Evolutionary conservation across 1,140 invertebrate genomes (phyloP).

Genomic region (Drosophila insularis): DNA sequence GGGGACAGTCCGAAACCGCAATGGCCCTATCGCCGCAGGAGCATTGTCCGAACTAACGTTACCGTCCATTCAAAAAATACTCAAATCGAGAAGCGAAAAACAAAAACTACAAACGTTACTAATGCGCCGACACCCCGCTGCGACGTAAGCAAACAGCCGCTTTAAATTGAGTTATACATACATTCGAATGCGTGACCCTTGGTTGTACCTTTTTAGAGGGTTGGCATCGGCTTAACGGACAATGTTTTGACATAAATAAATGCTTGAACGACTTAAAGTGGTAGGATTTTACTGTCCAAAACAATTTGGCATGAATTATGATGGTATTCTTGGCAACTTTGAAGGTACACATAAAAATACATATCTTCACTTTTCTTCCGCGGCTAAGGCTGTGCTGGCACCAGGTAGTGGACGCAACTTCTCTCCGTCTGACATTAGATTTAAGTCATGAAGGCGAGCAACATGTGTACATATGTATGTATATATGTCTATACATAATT

Average conservation of each 20-base stretch:
- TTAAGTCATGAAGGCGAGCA: too few species aligned
- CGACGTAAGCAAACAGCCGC: conserved; percentile 66
- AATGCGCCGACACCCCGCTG: conserved; percentile 74
- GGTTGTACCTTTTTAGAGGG: conserved; percentile 38
- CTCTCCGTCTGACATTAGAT: too few species aligned
- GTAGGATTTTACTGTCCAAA: conserved; percentile 67
- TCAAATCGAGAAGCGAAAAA: conserved; percentile 35
- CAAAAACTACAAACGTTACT: conserved; percentile 58
- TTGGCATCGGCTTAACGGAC: conserved; percentile 59
- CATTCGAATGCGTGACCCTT: conserved; percentile 58
- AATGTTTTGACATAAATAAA: conserved; percentile 80
- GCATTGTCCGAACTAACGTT: conserved; percentile 36
- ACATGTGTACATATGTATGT: too few species aligned
- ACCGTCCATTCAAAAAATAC: conserved; percentile 49
- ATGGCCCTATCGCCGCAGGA: conserved; percentile 61
- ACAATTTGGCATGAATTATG: conserved; percentile 74
- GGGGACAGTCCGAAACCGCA: conserved; percentile 56
- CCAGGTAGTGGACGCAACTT: too few species aligned
- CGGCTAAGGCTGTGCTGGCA: not conserved
- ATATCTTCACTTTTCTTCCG: conserved; percentile 1
- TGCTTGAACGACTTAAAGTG: conserved; percentile 78
- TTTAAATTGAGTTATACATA: conserved; percentile 76
- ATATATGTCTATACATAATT: too few species aligned
- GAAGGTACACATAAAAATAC: conserved; percentile 25
- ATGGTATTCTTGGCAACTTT: conserved; percentile 54